phyloP scores from a whole-genome alignment of 2,113 vertebrate species.

The Notarius quadriscutis region DNA sequence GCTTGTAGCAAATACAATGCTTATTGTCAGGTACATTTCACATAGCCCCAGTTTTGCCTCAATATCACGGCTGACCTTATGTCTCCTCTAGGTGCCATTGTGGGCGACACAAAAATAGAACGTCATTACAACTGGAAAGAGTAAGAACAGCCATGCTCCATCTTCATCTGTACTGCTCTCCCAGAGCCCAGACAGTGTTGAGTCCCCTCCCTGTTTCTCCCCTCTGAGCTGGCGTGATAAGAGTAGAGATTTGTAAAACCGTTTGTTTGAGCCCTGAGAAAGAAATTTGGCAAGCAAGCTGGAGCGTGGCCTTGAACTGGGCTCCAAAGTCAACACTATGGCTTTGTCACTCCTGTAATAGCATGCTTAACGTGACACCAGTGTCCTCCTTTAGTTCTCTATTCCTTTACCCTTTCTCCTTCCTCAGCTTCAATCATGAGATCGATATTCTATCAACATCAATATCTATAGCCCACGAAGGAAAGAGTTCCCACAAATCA shows the following conservation, averaged over 20 bases:
- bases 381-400: slow-evolving; percentile 51
- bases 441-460: slow-evolving; percentile 4
- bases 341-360: slow-evolving; percentile 62
- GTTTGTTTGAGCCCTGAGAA: slow-evolving; percentile 64
- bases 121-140: slow-evolving; percentile 63
- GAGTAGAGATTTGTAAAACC: slow-evolving; percentile 63
- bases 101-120: slow-evolving; percentile 61
- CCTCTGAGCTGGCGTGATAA: slow-evolving; percentile 53
- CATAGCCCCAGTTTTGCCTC: slow-evolving; percentile 36
- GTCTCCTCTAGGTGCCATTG: slow-evolving; percentile 58
- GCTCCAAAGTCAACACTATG: slow-evolving; percentile 68
- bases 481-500: neutral
- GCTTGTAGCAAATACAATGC: slow-evolving; percentile 37
- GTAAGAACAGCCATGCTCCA: slow-evolving; percentile 62
- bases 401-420: slow-evolving; percentile 50
- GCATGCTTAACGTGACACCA: slow-evolving; percentile 49
- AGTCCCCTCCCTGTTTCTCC: slow-evolving; percentile 54
- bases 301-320: slow-evolving; percentile 69
- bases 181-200: slow-evolving; percentile 53
- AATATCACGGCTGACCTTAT: slow-evolving; percentile 58
- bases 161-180: slow-evolving; percentile 64
- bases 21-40: slow-evolving; percentile 54
- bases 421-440: slow-evolving; percentile 33
- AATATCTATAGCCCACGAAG: neutral
- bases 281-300: slow-evolving; percentile 64